Evolutionary conservation across 2,113 vertebrate species (phyloP), one percentile per base, ranked within the genome.

Genomic region (Ammodytes marinus): DNA sequence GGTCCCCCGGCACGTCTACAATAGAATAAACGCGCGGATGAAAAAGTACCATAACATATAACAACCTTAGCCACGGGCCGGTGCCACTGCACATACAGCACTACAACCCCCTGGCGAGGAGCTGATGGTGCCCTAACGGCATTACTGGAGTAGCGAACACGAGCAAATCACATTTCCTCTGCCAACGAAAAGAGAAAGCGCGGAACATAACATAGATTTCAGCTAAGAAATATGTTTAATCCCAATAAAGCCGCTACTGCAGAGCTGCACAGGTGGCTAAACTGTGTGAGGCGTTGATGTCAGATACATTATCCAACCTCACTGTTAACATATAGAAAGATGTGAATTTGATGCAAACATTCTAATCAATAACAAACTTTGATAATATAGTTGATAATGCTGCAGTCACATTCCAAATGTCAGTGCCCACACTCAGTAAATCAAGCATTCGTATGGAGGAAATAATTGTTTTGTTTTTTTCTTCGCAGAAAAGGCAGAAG

Each of bases 131-230:
- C 49, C 77, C 53, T 91, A 88, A 93, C 92, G 79, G 78, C 81
- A 90, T 92, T 87, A 87, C 59, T 54, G 55, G n/a, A 63, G 60
- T 60, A 46, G 39, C 69, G 37, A 37, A 72, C 53, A 45, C 15
- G 47, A 43, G n/a, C 61, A 87, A 89, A 92, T 90, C 79, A 85
- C 68, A 85, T 91, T 90, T 86, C 78, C 81, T 68, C 74, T 66
- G 65, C 71, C 12, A 71, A 60, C 15, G 35, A 49, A 49, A 15
- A 73, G 2, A 4, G 59, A 27, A 91, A 73, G 37, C 69, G 27
- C 37, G 54, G 79, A 67, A 77, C 42, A 27, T 77, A 46, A 45
- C 46, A 74, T 57, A 69, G 42, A 87, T 78, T 86, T 87, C 65
- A 86, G 69, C 73, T 53, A 77, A 79, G 68, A 76, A 59, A 14